Evolutionary conservation across 2,113 vertebrate genomes (phyloP), one percentile per base, ranked within the genome.

Genomic region (Ptychochromis oligacanthus): DNA sequence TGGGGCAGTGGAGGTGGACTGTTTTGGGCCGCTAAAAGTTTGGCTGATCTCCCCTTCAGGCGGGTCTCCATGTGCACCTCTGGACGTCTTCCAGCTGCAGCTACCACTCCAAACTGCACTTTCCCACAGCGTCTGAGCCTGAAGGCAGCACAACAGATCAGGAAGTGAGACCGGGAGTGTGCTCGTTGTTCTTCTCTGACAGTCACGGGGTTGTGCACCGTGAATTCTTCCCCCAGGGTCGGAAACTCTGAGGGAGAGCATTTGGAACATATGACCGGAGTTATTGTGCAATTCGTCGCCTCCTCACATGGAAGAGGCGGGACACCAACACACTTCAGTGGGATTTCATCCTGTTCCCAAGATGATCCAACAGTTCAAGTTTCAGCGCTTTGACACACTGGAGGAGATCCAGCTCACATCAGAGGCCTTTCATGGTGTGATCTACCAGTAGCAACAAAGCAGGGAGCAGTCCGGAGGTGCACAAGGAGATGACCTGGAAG

Each of bases 361-460:
- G 28, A 31, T 31, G 28, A 31, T 31, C 28, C 2, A 31, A 31
- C 28, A 31, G 28, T 36, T 36, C 6, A 4, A 36, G 34, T 36
- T 64, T 64, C 38, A 36, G 6, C 34, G 4, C 20, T 64, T 64
- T 7, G 1, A 40, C 20, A 40, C 0, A 0, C 60, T 38, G 61
- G 34, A 64, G 34, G 34, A 64, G 61, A 36, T 64, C 61, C 36
- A 64, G 34, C 34, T 64, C 14, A 64, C 0, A 12, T 40, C 61
- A 22, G 61, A 64, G 22, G 12, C 28, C 20, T 62, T 62, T 38
- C 34, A 38, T 13, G 34, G 60, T n/a, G 11, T 10, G 60, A 14
- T 13, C 5, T 5, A 15, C 13, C 38, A 3, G 6, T 3, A 1
- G 20, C 61, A 64, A 20, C 61, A 64, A 64, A 4, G 61, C 12